Conservation (phyloP, 2,888 invertebrate genomes). For the Hirtodrosophila alboralis region DNA sequence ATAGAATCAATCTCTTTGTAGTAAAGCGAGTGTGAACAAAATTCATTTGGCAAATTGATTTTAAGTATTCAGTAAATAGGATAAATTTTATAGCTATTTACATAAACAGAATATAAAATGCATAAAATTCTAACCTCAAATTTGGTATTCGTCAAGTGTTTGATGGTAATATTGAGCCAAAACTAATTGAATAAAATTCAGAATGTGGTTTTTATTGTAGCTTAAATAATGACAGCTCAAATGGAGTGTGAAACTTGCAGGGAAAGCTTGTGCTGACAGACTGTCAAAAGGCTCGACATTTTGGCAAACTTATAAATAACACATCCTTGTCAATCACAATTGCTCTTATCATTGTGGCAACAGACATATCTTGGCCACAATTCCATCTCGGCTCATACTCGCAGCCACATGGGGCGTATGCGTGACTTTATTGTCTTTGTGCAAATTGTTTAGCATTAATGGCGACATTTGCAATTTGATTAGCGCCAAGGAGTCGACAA, state of each 20-base stretch:
- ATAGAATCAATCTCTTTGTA: no score
- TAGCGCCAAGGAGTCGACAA: constrained; percentile 25
- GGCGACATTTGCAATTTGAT: constrained; percentile 56
- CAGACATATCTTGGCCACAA: constrained; percentile 23
- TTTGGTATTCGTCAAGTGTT: constrained; percentile 1
- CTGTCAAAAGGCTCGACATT: constrained; percentile 1
- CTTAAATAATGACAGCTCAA: constrained; percentile 22
- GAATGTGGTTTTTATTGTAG: constrained; percentile 1
- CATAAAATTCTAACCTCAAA: not conserved
- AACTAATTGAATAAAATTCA: constrained; percentile 33
- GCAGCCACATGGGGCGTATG: constrained; percentile 16
- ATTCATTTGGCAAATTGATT: no score
- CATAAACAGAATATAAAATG: no score
- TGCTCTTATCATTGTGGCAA: constrained; percentile 32
- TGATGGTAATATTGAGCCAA: not conserved
- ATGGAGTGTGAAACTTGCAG: constrained; percentile 45
- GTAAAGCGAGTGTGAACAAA: no score
- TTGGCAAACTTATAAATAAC: constrained; percentile 15
- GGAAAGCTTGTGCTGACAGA: not conserved
- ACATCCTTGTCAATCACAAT: constrained; percentile 37
- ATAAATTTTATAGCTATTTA: no score
- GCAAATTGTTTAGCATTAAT: constrained; percentile 53
- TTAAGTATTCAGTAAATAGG: no score
- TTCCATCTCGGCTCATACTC: not conserved
- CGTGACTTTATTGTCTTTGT: constrained; percentile 47